phyloP scores from a whole-genome alignment of 2,797 vertebrate species.

The Amblyraja radiata region DNA sequence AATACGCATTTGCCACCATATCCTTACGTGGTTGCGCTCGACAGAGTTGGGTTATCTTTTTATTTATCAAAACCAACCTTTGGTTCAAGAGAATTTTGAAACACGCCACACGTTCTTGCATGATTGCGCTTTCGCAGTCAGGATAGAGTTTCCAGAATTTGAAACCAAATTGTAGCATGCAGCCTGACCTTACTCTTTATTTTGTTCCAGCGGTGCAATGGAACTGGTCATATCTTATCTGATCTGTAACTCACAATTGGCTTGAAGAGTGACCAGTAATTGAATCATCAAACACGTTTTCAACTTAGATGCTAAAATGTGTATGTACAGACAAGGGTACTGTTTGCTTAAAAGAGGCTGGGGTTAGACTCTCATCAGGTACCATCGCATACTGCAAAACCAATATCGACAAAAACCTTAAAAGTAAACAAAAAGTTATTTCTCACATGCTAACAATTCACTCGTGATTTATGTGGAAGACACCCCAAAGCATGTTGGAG shows the following conservation, averaged over 20 bases:
- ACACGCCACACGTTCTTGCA: neutral
- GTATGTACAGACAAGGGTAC: neutral
- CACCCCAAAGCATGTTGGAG: neutral
- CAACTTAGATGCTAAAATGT: neutral
- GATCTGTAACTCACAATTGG: neutral
- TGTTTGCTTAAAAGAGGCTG: neutral
- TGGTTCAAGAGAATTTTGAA: conserved; percentile 2
- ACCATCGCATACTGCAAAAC: neutral
- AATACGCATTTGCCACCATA: neutral
- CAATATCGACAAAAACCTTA: neutral
- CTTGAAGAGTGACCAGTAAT: neutral
- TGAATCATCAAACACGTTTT: neutral
- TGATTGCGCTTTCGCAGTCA: neutral
- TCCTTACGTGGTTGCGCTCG: no score
- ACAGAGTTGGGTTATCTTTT: neutral
- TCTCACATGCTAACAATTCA: neutral
- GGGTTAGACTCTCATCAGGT: neutral
- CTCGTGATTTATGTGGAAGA: neutral
- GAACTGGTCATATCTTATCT: neutral
- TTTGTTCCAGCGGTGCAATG: neutral
- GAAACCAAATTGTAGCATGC: no score
- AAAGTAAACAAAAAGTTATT: neutral
- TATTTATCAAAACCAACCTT: neutral
- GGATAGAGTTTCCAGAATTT: no score
- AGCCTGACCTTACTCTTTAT: neutral